Evolutionary conservation across 2,113 vertebrate genomes (phyloP).

Genomic region (Tretioscincus oriximinensis): DNA sequence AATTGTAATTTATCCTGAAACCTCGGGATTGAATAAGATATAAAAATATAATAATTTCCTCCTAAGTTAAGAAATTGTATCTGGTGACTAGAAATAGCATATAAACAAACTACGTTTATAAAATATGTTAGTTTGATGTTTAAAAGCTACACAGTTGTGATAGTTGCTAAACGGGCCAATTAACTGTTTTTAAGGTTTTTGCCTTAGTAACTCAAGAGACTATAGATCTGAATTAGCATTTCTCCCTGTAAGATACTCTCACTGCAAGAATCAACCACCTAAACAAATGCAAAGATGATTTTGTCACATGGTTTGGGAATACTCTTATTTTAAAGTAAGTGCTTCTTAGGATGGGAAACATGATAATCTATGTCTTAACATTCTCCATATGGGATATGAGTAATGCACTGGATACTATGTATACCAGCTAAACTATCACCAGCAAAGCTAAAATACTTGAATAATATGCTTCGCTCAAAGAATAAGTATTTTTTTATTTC

Average conservation of each 20-base stretch:
- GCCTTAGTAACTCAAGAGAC: not conserved
- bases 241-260: not conserved
- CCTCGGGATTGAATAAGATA: too few relatives aligned
- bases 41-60: not conserved
- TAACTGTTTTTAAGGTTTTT: not conserved
- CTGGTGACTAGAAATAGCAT: not conserved
- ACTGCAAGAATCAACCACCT: not conserved
- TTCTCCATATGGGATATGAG: not conserved
- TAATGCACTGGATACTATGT: not conserved
- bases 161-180: not conserved
- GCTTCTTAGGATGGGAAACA: not conserved
- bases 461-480: not conserved
- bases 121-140: not conserved
- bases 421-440: not conserved
- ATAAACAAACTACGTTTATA: not conserved
- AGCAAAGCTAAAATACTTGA: not conserved
- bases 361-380: not conserved
- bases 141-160: not conserved
- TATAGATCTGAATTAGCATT: not conserved
- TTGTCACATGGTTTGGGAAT: not conserved
- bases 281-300: conserved; percentile 4
- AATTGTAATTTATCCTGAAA: too few relatives aligned
- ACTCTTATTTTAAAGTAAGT: not conserved
- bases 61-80: not conserved
- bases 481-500: not conserved